Evolutionary conservation across 2,797 vertebrate species (phyloP), one percentile per base, ranked within the genome.

Genomic region (Stomatorhinus walkeri): DNA sequence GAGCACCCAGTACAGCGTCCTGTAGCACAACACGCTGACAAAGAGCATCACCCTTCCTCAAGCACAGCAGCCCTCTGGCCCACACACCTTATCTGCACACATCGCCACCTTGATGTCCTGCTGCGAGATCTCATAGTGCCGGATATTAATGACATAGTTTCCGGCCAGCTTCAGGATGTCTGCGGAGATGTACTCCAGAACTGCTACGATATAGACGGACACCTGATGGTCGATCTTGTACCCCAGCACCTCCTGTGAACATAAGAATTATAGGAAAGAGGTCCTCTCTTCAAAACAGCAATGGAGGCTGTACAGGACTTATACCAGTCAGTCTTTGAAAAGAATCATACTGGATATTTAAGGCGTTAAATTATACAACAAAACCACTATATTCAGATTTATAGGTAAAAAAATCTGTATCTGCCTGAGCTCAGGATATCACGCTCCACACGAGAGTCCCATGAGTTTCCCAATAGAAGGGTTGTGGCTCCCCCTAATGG

Each of bases 51-150:
- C 12, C 32, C 4, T 24, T 6, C 61, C 68, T 52, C 16, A 51
- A 22, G 12, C 14, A 22, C 43, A 8, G 61, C 28, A 28, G 61
- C 3, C 36, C 43, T n/a, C 14, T 10, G 36, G 16, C 79, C 79
- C 12, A 64, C 93, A 91, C 88, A 99, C 98, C 97, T 99, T 99
- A 95, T 99, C 98, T 76, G 98, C 98, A 90, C 98, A 99, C 98
- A 99, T 99, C 1, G 98, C 99, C 72, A 99, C 98, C 93, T 99
- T 99, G 92, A 99, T 99, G 94, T 99, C 98, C 93, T 99, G 98
- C 94, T 99, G 98, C 93, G 96, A 98, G 95, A 99, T 99, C 91
- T 99, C 98, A 91, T 96, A 99, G 96, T 99, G 98, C 14, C 98
- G 95, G 88, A 99, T 99, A 92, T 99, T 99, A 92, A 97, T 97